Evolutionary conservation across 2,113 vertebrate genomes (phyloP).

Genomic region (Catagonus wagneri): DNA sequence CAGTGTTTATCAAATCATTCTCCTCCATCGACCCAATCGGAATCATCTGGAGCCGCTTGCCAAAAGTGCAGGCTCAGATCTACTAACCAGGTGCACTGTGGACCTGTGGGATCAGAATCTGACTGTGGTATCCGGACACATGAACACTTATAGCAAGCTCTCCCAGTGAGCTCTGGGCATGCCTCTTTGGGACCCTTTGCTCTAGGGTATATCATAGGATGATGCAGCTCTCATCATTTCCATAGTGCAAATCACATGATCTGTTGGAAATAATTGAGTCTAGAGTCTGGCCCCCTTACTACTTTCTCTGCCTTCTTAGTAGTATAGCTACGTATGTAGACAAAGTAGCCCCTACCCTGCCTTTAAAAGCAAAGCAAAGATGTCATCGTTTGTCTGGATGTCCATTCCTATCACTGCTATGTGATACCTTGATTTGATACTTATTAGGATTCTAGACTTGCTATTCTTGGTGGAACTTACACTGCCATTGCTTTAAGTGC

Average conservation of each 20-base stretch:
- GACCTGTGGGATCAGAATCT: background rate
- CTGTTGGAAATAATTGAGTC: background rate
- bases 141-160: background rate
- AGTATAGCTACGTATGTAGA: background rate
- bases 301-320: background rate
- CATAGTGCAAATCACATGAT: background rate
- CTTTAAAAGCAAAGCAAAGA: background rate
- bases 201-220: no score
- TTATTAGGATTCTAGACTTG: background rate
- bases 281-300: background rate
- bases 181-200: background rate
- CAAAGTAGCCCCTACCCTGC: background rate
- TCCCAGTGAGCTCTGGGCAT: background rate
- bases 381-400: background rate
- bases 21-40: background rate
- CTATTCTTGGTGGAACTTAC: background rate
- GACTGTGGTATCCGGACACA: background rate
- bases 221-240: background rate
- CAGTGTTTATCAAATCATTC: background rate
- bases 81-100: background rate
- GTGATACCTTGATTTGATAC: background rate
- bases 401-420: background rate
- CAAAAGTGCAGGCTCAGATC: background rate
- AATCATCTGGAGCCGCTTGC: background rate
- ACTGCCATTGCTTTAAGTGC: background rate